Base-by-base conservation (phyloP, 2,113 vertebrate species). In the Oncorhynchus masou region DNA sequence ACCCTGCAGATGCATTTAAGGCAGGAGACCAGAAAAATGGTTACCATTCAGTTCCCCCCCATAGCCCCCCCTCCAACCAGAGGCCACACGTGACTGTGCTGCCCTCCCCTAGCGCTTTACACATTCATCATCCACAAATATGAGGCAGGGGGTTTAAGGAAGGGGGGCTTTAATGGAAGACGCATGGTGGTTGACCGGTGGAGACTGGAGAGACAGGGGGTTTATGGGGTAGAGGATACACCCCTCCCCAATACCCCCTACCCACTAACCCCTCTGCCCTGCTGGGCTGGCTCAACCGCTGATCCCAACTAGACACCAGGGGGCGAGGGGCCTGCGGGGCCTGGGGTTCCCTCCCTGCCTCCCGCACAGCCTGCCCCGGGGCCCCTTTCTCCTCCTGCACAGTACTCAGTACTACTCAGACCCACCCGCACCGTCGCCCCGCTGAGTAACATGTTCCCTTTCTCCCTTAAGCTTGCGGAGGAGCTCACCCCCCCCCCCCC, bases 401-500 rank as follows among this genome's bases (percentile, higher is more conserved):
- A 39, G 39, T 83, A 75, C 89, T 83, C 84, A 86, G 51, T 54
- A 82, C 77, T 59, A 60, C 83, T 83, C 75, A 29, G 73, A 76
- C 70, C 57, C 5, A 68, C 77, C 70, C 48, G 48, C 75, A 70
- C 48, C 66, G 72, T 84, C 71, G 34, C 71, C 76, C 88, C 54
- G 78, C 87, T 88, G 90, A 74, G 90, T 27, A 90, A 92, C 91
- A 91, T 57, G 84, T 85, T 84, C 83, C 71, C 88, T 86, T 87
- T 88, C 81, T 87, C 85, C 82, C 74, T 81, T 88, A 85, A 89
- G 88, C 89, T 76, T 76, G 51, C 57, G 66, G 70, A 85, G 87
- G 73, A 84, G 79, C 86, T 80, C 57, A 82, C 49, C 72, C n/a
- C 11, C 75, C 19, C 5, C 31, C 16, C 20, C 68, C 75, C 85